Percentiles rank a stretch among this genome's conserved stretches.
phyloP scores from a whole-genome alignment of 2,797 vertebrate genomes.

The Lutjanus argentimaculatus region DNA sequence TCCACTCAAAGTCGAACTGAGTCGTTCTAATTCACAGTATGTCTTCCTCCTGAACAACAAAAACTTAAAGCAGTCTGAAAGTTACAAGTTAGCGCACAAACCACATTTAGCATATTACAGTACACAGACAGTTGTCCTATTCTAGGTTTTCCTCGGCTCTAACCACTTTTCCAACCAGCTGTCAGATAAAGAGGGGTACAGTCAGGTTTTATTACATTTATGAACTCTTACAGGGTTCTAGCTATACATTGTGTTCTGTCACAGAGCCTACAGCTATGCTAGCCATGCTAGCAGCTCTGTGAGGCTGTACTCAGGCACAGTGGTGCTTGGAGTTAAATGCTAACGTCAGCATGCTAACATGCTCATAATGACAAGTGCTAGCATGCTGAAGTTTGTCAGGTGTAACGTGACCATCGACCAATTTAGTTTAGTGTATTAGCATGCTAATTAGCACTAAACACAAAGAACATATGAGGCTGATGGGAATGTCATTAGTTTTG shows the following conservation, averaged over 20 bases:
- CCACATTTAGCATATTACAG: constrained; percentile 56
- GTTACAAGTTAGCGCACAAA: constrained; percentile 36
- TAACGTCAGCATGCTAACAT: not conserved
- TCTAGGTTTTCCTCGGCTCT: constrained; percentile 26
- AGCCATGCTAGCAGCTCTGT: not conserved
- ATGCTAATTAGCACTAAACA: constrained; percentile 9
- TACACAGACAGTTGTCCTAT: constrained; percentile 44
- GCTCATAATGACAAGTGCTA: constrained; percentile 9
- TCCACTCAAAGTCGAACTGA: constrained; percentile 15
- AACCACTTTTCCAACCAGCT: not conserved
- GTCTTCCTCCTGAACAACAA: constrained; percentile 30
- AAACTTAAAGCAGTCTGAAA: constrained; percentile 9
- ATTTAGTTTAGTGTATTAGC: not conserved
- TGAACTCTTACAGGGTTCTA: constrained; percentile 17
- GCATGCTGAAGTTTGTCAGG: constrained; percentile 15
- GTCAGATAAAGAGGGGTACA: constrained; percentile 20
- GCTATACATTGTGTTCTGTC: constrained; percentile 35
- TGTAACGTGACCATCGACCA: not conserved
- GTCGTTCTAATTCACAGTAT: constrained; percentile 44
- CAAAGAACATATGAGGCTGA: not conserved
- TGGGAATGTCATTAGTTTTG: not conserved
- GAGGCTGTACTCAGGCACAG: not conserved
- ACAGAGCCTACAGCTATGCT: not conserved
- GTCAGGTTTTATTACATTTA: constrained; percentile 20
- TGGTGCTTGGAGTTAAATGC: constrained; percentile 12